Conservation (phyloP, 2,888 invertebrate genomes). For the Eledone cirrhosa region DNA sequence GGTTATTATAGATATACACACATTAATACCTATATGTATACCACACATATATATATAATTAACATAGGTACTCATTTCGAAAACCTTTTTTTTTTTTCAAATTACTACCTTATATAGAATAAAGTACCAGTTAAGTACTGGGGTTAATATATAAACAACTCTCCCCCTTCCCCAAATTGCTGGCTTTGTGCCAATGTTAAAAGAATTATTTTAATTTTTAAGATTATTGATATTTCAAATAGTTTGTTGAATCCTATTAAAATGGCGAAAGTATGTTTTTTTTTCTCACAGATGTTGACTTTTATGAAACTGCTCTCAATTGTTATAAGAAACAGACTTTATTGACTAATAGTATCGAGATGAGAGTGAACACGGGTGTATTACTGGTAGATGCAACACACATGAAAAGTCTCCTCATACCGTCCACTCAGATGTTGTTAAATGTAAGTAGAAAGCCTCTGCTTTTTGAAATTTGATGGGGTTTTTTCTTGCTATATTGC, state of each 20-base stretch:
- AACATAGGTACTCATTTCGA: too few relatives aligned
- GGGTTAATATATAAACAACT: too few relatives aligned
- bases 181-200: too few relatives aligned
- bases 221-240: too few relatives aligned
- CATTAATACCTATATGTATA: too few relatives aligned
- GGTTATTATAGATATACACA: too few relatives aligned
- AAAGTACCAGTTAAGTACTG: too few relatives aligned
- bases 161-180: too few relatives aligned
- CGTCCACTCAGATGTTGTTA: constrained; percentile 72
- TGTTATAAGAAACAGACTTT: constrained; percentile 77
- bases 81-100: too few relatives aligned
- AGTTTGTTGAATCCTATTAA: not conserved
- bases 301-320: constrained; percentile 76
- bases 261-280: not conserved
- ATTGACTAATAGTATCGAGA: constrained; percentile 75
- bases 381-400: constrained; percentile 76
- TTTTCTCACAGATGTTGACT: constrained; percentile 69
- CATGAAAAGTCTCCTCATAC: constrained; percentile 78
- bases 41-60: too few relatives aligned
- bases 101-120: too few relatives aligned
- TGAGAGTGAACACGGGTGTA: constrained; percentile 78
- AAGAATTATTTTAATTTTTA: too few relatives aligned
- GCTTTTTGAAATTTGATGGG: not conserved
- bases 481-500: not conserved
- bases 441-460: not conserved